Base-by-base conservation (phyloP, 2,888 invertebrate genomes). In the Ectemnius lituratus region DNA sequence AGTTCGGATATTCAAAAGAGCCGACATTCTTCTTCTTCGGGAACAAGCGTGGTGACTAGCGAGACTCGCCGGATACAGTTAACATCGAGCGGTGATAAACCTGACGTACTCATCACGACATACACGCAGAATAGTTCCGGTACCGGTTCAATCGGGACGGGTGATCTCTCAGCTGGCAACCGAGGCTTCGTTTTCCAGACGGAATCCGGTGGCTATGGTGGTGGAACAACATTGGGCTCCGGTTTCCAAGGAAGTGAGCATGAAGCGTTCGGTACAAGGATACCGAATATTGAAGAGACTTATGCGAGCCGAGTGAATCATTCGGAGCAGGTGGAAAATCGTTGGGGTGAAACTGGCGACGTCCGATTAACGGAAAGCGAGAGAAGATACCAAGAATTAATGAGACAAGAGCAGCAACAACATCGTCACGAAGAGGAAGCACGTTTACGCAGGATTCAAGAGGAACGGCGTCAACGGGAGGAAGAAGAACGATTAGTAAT, bases 121-220 rank as follows among this genome's bases (percentile, higher is more conserved):
- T 87, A 87, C 58, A 82, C 82, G 11, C 82, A 84, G 2, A 87
- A 84, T 58, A 75, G 70, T 28, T 80, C 84, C 0, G 83, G 80
- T 14, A 76, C 73, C 8, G 62, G 74, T 2, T 63, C 78, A 0
- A 45, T 70, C 18, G 61, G 18, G 14, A 52, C 64, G 5, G 70
- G 66, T 4, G 73, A 67, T 13, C 58, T 68, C 0, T 60, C 75
- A 1, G 18, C 62, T 0, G 69, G 27, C 16, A 73, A 67, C 23
- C 78, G 70, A 2, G 77, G 78, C 4, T 66, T 83, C 1, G 28
- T 84, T 2, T 78, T 86, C 37, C 74, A 79, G 14, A 65, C 82
- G 0, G 79, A 80, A 58, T 80, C 86, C 45, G 71, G 72, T 5
- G 75, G 75, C 27, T 60, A 62, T 20, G 69, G 67, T 0, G 68